These are phyloP conservation scores for Rattus norvegicus DNA, from an alignment of 2,113 vertebrate genomes.

Conservation along the genomic window DNA sequence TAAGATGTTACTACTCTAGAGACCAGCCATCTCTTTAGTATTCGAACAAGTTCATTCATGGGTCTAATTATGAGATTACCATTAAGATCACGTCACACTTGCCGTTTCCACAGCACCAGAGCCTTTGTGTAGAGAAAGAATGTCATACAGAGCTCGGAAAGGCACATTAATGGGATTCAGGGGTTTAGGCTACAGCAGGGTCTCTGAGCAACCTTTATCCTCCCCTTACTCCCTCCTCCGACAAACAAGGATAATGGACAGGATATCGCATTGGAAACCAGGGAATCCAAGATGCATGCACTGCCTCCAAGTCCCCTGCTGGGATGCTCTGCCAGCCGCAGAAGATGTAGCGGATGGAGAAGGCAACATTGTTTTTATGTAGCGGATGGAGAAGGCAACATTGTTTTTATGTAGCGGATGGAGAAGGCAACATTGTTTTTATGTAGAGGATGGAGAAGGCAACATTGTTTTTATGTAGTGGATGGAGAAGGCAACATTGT, in stretches of 20 bases:
- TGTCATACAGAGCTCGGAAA: background rate
- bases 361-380: background rate
- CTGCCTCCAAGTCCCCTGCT: background rate
- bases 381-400: background rate
- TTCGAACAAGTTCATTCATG: slow-evolving; percentile 36
- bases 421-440: too few species aligned
- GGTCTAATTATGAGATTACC: slow-evolving; percentile 28
- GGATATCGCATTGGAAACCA: background rate
- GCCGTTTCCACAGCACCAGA: background rate
- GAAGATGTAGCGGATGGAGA: background rate
- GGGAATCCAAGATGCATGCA: background rate
- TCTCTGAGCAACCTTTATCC: background rate
- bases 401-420: too few species aligned
- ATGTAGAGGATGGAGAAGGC: background rate
- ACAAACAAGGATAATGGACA: background rate
- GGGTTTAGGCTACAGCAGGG: background rate
- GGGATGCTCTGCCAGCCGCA: background rate
- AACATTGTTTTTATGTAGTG: background rate
- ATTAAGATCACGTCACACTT: background rate
- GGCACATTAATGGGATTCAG: background rate
- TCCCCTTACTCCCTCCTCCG: background rate
- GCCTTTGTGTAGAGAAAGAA: background rate
- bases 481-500: too few species aligned
- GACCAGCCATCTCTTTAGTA: slow-evolving; percentile 33
- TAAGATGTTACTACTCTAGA: background rate